phyloP scores from a whole-genome alignment of 2,888 invertebrate species.

The Lamellibrachia satsuma region DNA sequence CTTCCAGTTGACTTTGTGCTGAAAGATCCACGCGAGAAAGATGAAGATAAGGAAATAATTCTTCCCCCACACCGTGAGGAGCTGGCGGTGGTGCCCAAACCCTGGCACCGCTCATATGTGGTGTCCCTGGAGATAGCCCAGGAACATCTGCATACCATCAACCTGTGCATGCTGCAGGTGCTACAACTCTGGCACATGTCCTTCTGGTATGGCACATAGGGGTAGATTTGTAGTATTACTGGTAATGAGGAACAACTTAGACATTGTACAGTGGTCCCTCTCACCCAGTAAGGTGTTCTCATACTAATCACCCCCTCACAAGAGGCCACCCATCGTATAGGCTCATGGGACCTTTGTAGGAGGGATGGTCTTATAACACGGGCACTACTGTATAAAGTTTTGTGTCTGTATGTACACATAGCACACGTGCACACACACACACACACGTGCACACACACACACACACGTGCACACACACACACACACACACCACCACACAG shows the following conservation, averaged over 20 bases:
- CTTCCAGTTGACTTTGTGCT: conserved; percentile 85
- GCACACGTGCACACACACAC: neutral
- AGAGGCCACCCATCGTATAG: too few relatives aligned
- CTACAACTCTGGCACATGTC: conserved; percentile 82
- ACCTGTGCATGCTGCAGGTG: conserved; percentile 83
- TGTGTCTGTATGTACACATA: neutral
- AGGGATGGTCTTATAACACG: too few relatives aligned
- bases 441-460: too few relatives aligned
- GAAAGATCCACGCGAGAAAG: conserved; percentile 74
- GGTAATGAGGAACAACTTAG: too few relatives aligned
- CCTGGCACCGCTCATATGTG: conserved; percentile 73
- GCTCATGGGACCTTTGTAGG: too few relatives aligned
- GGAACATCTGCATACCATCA: conserved; percentile 78
- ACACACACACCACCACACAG: neutral
- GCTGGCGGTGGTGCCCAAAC: conserved; percentile 74
- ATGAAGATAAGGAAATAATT: conserved; percentile 56
- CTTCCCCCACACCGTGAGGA: conserved; percentile 68
- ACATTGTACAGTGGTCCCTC: too few relatives aligned
- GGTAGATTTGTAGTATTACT: neutral
- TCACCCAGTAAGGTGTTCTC: too few relatives aligned
- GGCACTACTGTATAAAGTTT: too few relatives aligned
- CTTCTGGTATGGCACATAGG: conserved; percentile 72
- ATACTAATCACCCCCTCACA: too few relatives aligned
- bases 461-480: too few relatives aligned
- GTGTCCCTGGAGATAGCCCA: conserved; percentile 69